Conservation (phyloP, 2,113 vertebrate genomes). For the Falcunculus frontatus region DNA sequence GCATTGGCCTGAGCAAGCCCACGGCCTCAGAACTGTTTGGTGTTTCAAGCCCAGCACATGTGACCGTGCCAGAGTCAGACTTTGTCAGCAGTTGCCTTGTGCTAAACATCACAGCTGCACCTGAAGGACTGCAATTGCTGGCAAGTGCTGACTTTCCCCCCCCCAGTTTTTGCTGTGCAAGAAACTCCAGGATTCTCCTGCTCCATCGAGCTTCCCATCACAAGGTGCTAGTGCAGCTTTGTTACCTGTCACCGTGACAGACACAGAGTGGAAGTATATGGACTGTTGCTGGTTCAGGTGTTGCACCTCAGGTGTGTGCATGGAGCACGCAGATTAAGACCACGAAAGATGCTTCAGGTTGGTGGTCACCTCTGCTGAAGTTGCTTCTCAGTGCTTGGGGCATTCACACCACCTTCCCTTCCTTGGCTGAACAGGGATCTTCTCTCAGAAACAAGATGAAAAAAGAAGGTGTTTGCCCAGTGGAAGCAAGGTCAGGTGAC, state of each 20-base stretch:
- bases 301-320: background rate
- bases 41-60: background rate
- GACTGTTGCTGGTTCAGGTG: background rate
- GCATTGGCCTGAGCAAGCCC: background rate
- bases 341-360: background rate
- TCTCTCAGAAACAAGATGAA: background rate
- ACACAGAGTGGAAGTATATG: background rate
- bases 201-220: background rate
- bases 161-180: background rate
- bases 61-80: background rate
- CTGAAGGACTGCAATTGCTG: background rate
- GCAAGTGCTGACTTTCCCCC: background rate
- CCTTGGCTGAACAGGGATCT: background rate
- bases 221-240: slow-evolving; percentile 11
- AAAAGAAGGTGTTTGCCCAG: background rate
- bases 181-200: background rate
- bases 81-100: background rate
- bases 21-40: background rate
- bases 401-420: background rate
- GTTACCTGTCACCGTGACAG: background rate
- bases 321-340: background rate
- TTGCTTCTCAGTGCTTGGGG: background rate
- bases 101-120: background rate
- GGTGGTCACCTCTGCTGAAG: background rate
- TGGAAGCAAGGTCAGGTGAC: background rate